Base-by-base conservation (phyloP, 2,797 vertebrate genomes). In the Sebastolobus alascanus region DNA sequence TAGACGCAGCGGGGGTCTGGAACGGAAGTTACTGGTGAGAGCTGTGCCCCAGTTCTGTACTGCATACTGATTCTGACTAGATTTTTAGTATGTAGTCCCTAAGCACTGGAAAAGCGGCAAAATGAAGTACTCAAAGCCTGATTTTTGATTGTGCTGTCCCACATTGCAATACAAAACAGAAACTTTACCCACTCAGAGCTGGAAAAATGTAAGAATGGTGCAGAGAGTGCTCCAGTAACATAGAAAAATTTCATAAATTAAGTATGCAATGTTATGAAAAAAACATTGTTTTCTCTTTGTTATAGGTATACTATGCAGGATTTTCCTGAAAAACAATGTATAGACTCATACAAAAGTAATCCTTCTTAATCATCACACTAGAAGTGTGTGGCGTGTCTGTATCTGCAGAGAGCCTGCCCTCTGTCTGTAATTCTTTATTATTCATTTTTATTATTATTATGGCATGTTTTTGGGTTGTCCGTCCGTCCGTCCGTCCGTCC, bases 11-110 rank as follows among this genome's bases (percentile, higher is more conserved):
- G 38, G 75, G 38, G 73, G 37, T 16, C 60, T 55, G 46, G 43
- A 55, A 69, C 22, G 61, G 46, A 60, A 65, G 43, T 38, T 52
- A 52, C 67, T 55, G 33, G 71, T 72, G 70, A 60, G 68, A 65
- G 25, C 65, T 74, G 13, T 73, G 74, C 59, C 54, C 77, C 43
- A 43, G n/a, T 65, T 78, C 22, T 50, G 16, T 7, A 29, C 12
- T 27, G 65, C 3, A 16, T 29, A 67, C 25, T 3, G 52, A 77
- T 63, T 59, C 54, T 68, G 63, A 54, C 25, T 54, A 54, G 52
- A 22, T 33, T 66, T 46, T 46, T 27, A 14, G 1, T 4, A 25
- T 58, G 14, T 6, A 59, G 33, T 56, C 22, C 25, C 22, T 11
- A 16, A 73, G 29, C 63, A 38, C 22, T 22, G 2, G 56, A 43